A percentile compares a stretch with the other conserved stretches of the same genome.
These are phyloP conservation scores for Caenorhabditis angaria DNA, from an alignment of 2,888 invertebrate genomes.

Conservation along the genomic window DNA sequence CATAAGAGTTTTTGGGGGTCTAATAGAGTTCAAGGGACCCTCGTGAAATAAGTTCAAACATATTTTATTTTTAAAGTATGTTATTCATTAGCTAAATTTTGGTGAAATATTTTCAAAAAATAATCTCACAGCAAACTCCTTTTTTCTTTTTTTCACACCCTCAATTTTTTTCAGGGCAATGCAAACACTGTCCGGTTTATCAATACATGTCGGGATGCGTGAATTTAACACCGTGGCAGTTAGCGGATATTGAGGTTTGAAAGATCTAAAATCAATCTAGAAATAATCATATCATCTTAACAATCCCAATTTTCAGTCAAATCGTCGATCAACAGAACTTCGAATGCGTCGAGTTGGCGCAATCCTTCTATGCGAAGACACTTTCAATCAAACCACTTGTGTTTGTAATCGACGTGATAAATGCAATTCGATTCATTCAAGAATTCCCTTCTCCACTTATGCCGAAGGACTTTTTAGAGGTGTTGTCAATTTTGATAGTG, in stretches of 20 bases:
- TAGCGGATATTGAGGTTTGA: conserved; percentile 52
- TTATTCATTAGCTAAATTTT: no score
- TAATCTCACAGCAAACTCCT: no score
- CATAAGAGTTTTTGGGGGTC: neutral
- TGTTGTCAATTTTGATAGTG: conserved; percentile 58
- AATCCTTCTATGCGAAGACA: conserved; percentile 58
- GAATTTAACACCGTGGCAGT: conserved; percentile 57
- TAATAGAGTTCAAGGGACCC: no score
- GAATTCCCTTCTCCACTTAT: conserved; percentile 55
- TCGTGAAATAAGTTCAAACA: no score
- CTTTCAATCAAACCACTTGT: conserved; percentile 63
- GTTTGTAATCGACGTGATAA: conserved; percentile 62
- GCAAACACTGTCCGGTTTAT: conserved; percentile 65
- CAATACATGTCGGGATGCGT: conserved; percentile 63
- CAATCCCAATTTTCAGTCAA: conserved; percentile 28
- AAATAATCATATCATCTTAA: neutral
- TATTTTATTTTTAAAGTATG: no score
- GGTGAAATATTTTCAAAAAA: no score
- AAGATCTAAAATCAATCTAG: neutral
- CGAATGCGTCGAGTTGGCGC: conserved; percentile 56
- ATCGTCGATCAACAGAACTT: conserved; percentile 45
- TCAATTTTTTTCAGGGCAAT: conserved; percentile 53
- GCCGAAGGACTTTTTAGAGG: conserved; percentile 58
- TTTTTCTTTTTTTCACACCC: neutral
- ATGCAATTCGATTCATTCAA: conserved; percentile 59